phyloP scores from a whole-genome alignment of 2,797 vertebrate genomes.

The Channa striata region DNA sequence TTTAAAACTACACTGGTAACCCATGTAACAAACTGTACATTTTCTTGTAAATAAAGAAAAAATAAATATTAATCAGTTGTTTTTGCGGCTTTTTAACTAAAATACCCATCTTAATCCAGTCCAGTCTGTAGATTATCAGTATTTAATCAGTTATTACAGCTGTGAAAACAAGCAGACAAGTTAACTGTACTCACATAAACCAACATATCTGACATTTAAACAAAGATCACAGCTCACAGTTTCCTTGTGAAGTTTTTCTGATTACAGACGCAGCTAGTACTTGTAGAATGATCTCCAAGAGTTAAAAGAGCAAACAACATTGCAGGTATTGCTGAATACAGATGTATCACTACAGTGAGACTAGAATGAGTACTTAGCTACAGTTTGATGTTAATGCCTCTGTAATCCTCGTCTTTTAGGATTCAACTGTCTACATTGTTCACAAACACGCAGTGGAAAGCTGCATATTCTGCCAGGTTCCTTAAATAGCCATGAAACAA shows the following conservation, averaged over 20 bases:
- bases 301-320: conserved; percentile 44
- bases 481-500: conserved; percentile 39
- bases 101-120: conserved; percentile 36
- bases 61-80: conserved; percentile 76
- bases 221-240: conserved; percentile 70
- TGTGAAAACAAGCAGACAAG: conserved; percentile 83
- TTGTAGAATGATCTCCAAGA: conserved; percentile 37
- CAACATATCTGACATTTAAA: conserved; percentile 74
- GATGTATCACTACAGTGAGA: conserved; percentile 58
- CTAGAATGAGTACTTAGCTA: conserved; percentile 56
- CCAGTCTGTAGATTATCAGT: conserved; percentile 51
- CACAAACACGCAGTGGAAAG: conserved; percentile 45
- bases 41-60: conserved; percentile 99
- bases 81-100: conserved; percentile 19
- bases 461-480: conserved; percentile 61
- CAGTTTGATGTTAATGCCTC: conserved; percentile 57
- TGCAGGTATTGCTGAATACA: conserved; percentile 59
- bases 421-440: conserved; percentile 43
- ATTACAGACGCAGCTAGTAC: conserved; percentile 44
- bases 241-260: conserved; percentile 52
- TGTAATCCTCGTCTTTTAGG: conserved; percentile 39
- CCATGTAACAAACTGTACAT: conserved; percentile 99
- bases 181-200: conserved; percentile 76
- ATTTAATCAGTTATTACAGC: conserved; percentile 80
- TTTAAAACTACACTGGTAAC: conserved; percentile 93